Base-by-base conservation (phyloP, 2,888 invertebrate species). In the Pyrocoelia pectoralis region DNA sequence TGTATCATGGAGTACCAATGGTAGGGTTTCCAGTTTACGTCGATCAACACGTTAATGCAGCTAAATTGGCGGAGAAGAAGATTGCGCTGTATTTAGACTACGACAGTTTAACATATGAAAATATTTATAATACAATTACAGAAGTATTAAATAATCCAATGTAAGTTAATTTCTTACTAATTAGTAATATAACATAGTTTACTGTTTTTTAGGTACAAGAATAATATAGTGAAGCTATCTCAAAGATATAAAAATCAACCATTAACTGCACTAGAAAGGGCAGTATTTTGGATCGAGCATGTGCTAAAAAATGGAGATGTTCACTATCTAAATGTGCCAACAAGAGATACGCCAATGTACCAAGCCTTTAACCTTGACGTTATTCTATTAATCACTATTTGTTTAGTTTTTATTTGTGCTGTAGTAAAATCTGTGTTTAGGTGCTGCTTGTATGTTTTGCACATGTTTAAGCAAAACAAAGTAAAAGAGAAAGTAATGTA, bases 1-100 rank as follows among this genome's bases (percentile, higher is more conserved):
- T 70, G 28, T 70, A 68, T 24, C 70, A 71, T 40, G 72, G 70
- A 2, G 68, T 73, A 15, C 73, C 73, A 1, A 58, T 73, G 14
- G 43, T 73, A n/a, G 67, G 63, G n/a, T 64, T 73, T 13, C 73
- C 73, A 24, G 70, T 73, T 46, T 54, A 68, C 14, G 43, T 57
- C 1, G 73, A 73, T 62, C 73, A 73, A 53, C 15, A 59, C 9
- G 50, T 53, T n/a, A 65, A 65, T 41, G 38, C 49, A 3, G 41
- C 33, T 5, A 54, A 40, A 38, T 17, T 65, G 29, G 55, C 17
- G n/a, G 13, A 14, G 0, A 15, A 40, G 17, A 10, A 51, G 10
- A 33, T 64, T 10, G 64, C 38, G 1, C 41, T 24, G 10, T 10
- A 33, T 6, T n/a, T 64, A 8, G 17, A 48, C 13, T 43, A 56